Evolutionary conservation across 2,888 invertebrate species (phyloP).

Genomic region (Holacanthella duospinosa): DNA sequence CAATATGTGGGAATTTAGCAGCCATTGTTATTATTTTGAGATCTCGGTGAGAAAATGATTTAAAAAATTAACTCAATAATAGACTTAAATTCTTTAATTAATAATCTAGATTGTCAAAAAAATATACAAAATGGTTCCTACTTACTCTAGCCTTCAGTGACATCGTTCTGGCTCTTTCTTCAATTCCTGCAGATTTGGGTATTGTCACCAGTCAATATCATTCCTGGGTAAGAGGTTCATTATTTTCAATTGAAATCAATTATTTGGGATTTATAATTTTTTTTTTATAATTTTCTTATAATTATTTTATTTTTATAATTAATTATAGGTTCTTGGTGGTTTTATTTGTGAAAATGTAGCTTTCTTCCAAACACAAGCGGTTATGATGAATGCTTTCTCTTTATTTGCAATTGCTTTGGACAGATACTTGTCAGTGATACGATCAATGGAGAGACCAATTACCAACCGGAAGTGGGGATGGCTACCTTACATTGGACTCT

Average conservation of each 20-base stretch:
- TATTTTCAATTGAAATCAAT: neutral
- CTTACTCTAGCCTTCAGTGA: slow-evolving; percentile 22
- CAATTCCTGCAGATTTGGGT: slow-evolving; percentile 23
- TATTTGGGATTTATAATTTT: neutral
- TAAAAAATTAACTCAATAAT: neutral
- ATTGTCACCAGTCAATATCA: slow-evolving; percentile 13
- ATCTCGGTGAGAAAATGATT: slow-evolving; percentile 21
- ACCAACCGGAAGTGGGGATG: slow-evolving; percentile 6
- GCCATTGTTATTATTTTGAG: slow-evolving; percentile 25
- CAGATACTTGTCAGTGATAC: slow-evolving; percentile 23
- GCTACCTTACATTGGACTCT: slow-evolving; percentile 6
- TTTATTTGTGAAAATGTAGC: slow-evolving; percentile 26
- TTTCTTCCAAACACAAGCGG: slow-evolving; percentile 20
- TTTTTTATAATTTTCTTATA: neutral
- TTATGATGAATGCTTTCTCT: slow-evolving; percentile 23
- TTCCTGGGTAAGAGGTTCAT: slow-evolving; percentile 12
- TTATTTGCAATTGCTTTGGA: slow-evolving; percentile 27
- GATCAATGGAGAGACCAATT: slow-evolving; percentile 10
- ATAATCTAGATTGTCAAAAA: slow-evolving; percentile 19
- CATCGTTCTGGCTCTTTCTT: slow-evolving; percentile 15
- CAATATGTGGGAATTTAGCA: slow-evolving; percentile 32
- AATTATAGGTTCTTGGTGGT: slow-evolving; percentile 21
- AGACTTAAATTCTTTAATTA: neutral
- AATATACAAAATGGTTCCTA: slow-evolving; percentile 23
- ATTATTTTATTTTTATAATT: neutral